Evolutionary conservation across 2,797 vertebrate species (phyloP).

Genomic region (Amniataba percoides): DNA sequence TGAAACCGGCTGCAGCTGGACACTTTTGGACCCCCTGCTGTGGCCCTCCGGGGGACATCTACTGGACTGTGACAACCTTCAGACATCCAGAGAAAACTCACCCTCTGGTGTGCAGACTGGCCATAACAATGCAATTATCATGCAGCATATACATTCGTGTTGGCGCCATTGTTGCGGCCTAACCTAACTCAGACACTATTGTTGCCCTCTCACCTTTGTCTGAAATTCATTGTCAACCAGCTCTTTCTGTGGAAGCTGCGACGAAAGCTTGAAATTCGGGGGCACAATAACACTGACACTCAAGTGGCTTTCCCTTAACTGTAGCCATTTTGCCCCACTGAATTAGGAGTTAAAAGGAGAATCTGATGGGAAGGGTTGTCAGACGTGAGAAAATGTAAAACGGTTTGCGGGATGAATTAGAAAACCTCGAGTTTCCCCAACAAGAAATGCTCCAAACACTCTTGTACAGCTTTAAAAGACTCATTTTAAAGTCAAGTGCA

Average conservation of each 20-base stretch:
- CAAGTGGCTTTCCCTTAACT: conserved; percentile 58
- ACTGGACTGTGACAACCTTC: conserved; percentile 73
- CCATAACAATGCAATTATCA: conserved; percentile 76
- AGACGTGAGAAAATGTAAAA: conserved; percentile 73
- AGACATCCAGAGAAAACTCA: conserved; percentile 64
- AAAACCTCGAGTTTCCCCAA: conserved; percentile 39
- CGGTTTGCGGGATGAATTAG: conserved; percentile 50
- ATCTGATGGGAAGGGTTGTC: conserved; percentile 34
- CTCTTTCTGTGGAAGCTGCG: conserved; percentile 53
- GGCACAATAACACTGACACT: conserved; percentile 68
- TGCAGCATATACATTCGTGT: conserved; percentile 70
- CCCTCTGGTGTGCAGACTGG: conserved; percentile 45
- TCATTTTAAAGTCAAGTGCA: conserved; percentile 63
- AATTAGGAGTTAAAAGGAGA: conserved; percentile 60
- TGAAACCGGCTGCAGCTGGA: conserved; percentile 59
- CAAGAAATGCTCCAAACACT: conserved; percentile 45
- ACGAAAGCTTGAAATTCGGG: conserved; percentile 66
- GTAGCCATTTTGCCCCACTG: conserved; percentile 51
- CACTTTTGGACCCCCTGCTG: conserved; percentile 59
- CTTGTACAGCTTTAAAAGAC: conserved; percentile 56
- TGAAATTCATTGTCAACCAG: conserved; percentile 63
- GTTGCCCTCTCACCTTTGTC: conserved; percentile 77
- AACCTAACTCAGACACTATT: conserved; percentile 68
- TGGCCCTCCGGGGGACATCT: conserved; percentile 61
- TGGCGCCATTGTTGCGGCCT: conserved; percentile 64